Evolutionary conservation across 2,888 invertebrate species (phyloP).

Genomic region (Drosophila mimica): DNA sequence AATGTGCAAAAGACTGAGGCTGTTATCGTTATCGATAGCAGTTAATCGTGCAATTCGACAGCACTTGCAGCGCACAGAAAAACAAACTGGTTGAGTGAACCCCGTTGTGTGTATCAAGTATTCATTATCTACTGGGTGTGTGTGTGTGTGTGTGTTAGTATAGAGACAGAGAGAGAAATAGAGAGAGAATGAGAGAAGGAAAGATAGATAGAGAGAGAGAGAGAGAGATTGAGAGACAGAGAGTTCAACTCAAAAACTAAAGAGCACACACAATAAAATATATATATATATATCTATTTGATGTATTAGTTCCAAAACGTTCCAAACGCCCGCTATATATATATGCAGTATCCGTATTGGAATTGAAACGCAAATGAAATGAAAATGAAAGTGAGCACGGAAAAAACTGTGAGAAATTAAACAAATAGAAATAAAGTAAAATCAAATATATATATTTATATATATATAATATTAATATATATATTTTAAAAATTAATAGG

Average conservation of each 20-base stretch:
- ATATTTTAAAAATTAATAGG: background rate
- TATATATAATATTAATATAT: background rate
- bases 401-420: constrained; percentile 17
- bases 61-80: constrained; percentile 17
- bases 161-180: constrained; percentile 6
- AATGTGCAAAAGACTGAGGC: constrained; percentile 19
- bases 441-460: background rate
- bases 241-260: constrained; percentile 37
- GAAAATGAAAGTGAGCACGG: constrained; percentile 15
- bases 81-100: constrained; percentile 37
- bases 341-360: constrained; percentile 53
- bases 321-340: constrained; percentile 49
- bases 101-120: constrained; percentile 21
- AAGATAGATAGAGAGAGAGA: constrained; percentile 8
- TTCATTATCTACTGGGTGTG: constrained; percentile 17
- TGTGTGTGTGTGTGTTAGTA: constrained; percentile 1
- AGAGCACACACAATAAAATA: constrained; percentile 44
- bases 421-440: constrained; percentile 20
- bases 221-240: constrained; percentile 20
- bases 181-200: constrained; percentile 4
- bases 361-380: constrained; percentile 41
- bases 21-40: constrained; percentile 17
- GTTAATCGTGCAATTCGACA: constrained; percentile 17
- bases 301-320: constrained; percentile 45
- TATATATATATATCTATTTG: constrained; percentile 32